Evolutionary conservation across 1,140 invertebrate genomes (phyloP), one percentile per base, ranked within the genome.

Genomic region (Bombus soroeensis): DNA sequence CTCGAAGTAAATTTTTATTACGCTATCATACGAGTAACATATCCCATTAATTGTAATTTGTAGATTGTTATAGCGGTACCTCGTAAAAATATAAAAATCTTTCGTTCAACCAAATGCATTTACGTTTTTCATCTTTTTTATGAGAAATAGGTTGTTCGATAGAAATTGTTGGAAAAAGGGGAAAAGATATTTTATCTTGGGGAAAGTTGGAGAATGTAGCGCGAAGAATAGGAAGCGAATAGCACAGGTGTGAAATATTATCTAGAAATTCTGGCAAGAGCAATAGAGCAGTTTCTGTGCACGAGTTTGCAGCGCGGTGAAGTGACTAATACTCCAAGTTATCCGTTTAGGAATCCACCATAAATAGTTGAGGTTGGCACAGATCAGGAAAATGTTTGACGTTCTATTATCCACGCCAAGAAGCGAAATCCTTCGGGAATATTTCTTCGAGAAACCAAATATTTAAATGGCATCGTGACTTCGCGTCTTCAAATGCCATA

Each of bases 281-380:
- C 53, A 84, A 62, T 32, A 76, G 72, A 78, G 37, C 74, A 76
- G 66, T 76, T 70, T 77, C 73, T 43, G 41, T 25, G 83, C 66
- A 79, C 83, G 83, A 84, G 32, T 84, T 84, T 84, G n/a, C 75
- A 62, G 66, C 43, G 66, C 83, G 75, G 83, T 57, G 83, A 79
- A 84, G 83, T 79, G 83, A 79, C 75, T 84, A 84, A 84, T 84
- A 84, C 53, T 57, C 13, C 75, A 64, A 79, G 68, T 84, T 84
- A 78, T 78, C 75, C 68, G 53, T 79, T 72, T 62, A 72, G 83
- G 76, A 84, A 80, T 84, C 76, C 76, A 72, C 76, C 39, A 84
- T 84, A 84, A 84, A 80, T 84, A 84, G 76, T 80, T 62, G 76
- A 62, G 83, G 66, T 79, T 84, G 47, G 68, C 53, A 47, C 8